A percentile compares a stretch with the other conserved stretches of the same genome.
Evolutionary conservation across 2,797 vertebrate genomes (phyloP).

Genomic region (Leptodactylus fallax): DNA sequence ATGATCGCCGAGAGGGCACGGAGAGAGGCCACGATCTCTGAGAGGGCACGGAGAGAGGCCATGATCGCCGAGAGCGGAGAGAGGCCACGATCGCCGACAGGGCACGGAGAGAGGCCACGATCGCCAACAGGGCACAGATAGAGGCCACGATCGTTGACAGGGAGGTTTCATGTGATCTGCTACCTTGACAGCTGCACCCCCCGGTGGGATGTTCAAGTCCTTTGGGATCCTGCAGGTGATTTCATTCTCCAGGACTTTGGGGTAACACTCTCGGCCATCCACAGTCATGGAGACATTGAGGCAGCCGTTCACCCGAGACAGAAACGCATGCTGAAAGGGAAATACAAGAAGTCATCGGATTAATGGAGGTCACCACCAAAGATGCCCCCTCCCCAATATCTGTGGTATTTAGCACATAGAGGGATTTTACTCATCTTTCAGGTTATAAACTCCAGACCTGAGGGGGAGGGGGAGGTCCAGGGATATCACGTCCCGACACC

Average conservation of each 20-base stretch:
- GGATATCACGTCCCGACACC: no score
- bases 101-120: not conserved
- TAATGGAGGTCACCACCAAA: no score
- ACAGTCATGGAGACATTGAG: constrained; percentile 89
- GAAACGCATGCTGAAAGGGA: constrained; percentile 81
- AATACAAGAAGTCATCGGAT: not conserved
- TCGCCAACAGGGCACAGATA: no score
- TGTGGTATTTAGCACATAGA: no score
- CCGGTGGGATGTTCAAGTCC: constrained; percentile 77
- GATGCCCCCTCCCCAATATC: no score
- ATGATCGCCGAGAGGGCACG: not conserved
- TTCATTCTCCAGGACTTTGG: constrained; percentile 85
- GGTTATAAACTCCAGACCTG: no score
- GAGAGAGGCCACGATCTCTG: not conserved
- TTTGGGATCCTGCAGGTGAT: constrained; percentile 88
- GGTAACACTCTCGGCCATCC: constrained; percentile 82
- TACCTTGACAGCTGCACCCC: constrained; percentile 84
- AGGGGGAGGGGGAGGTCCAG: no score
- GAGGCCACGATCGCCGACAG: not conserved
- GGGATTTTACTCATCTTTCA: no score
- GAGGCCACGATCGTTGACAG: no score
- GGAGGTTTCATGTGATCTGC: not conserved
- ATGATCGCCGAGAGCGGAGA: not conserved
- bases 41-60: not conserved
- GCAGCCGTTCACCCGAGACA: constrained; percentile 83